These are phyloP conservation scores for Hiodon alosoides DNA, from an alignment of 2,113 vertebrate genomes.

Conservation along the genomic window DNA sequence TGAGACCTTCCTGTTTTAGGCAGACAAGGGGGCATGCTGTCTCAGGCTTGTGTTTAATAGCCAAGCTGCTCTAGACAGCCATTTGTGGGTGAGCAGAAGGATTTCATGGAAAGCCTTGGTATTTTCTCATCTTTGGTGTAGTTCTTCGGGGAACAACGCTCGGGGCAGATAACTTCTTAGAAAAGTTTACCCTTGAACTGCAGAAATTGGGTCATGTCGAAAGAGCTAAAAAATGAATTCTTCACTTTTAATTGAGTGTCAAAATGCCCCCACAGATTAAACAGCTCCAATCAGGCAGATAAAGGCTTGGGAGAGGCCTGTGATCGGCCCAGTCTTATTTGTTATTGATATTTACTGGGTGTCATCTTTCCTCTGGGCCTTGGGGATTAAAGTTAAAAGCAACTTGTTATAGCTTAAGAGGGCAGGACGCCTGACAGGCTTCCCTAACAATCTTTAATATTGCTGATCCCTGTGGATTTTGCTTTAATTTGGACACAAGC, in stretches of 20 bases:
- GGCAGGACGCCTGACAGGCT: background rate
- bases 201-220: slow-evolving; percentile 19
- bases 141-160: background rate
- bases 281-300: slow-evolving; percentile 54
- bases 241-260: slow-evolving; percentile 71
- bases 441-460: slow-evolving; percentile 19
- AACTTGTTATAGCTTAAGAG: slow-evolving; percentile 24
- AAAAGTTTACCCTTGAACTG: slow-evolving; percentile 9
- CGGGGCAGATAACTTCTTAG: background rate
- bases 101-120: background rate
- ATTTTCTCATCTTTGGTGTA: background rate
- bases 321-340: slow-evolving; percentile 53
- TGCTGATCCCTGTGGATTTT: slow-evolving; percentile 17
- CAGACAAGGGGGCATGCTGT: background rate
- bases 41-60: background rate
- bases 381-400: slow-evolving; percentile 38
- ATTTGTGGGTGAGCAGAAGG: background rate
- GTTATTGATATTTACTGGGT: slow-evolving; percentile 72
- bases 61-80: background rate
- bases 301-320: slow-evolving; percentile 40
- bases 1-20: too few relatives aligned
- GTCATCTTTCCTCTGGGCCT: slow-evolving; percentile 34
- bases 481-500: background rate
- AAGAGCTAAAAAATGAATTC: slow-evolving; percentile 41
- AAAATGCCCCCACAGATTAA: slow-evolving; percentile 62